A percentile compares a stretch with the other conserved stretches of the same genome.
These are phyloP conservation scores for Perizoma flavofasciatum DNA, from an alignment of 2,888 invertebrate genomes.

Conservation along the genomic window DNA sequence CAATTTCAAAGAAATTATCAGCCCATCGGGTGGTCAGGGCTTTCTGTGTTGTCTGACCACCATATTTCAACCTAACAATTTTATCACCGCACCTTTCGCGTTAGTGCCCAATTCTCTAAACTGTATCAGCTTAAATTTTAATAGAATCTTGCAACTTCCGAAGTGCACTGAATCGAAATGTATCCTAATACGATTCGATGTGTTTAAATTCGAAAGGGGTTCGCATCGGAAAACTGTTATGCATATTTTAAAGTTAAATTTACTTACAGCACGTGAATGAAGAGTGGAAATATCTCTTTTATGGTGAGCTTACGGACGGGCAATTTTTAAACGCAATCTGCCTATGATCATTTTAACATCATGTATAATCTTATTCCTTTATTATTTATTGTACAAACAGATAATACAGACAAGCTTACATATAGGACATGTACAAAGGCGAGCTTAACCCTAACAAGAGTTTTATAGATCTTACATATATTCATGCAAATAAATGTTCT, in stretches of 20 bases:
- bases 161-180: conserved; percentile 78
- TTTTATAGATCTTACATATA: too few relatives aligned
- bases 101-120: conserved; percentile 17
- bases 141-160: conserved; percentile 62
- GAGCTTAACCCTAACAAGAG: too few relatives aligned
- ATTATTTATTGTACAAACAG: too few relatives aligned
- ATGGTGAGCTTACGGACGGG: conserved; percentile 12
- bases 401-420: too few relatives aligned
- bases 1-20: too few relatives aligned
- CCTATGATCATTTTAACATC: too few relatives aligned
- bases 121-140: conserved; percentile 48
- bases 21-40: too few relatives aligned
- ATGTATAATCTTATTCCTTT: too few relatives aligned
- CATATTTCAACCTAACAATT: not conserved
- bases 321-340: conserved; percentile 1
- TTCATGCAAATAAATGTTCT: too few relatives aligned
- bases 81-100: conserved; percentile 14
- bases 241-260: conserved; percentile 84
- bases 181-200: conserved; percentile 79
- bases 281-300: conserved; percentile 70
- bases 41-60: too few relatives aligned
- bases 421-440: too few relatives aligned
- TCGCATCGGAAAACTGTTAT: conserved; percentile 83
- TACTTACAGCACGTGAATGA: conserved; percentile 74
- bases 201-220: conserved; percentile 80